These are phyloP conservation scores for Petrocephalus zakoni DNA, from an alignment of 2,113 vertebrate genomes.

Conservation along the genomic window DNA sequence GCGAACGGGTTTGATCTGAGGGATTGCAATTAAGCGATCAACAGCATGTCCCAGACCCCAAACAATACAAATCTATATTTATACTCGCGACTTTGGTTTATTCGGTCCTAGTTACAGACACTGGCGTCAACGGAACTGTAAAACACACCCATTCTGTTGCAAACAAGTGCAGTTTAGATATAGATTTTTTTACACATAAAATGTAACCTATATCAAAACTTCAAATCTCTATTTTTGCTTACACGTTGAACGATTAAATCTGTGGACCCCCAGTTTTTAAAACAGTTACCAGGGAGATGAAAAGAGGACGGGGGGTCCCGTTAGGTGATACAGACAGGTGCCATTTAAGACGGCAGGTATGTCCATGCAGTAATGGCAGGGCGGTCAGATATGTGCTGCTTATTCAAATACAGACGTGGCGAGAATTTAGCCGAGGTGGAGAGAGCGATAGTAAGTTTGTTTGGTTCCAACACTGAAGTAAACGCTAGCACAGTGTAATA, in stretches of 20 bases:
- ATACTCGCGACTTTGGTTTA: background rate
- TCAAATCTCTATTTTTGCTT: background rate
- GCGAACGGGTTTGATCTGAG: background rate
- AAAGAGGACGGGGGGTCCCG: background rate
- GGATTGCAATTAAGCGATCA: background rate
- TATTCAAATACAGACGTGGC: background rate
- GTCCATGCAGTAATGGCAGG: background rate
- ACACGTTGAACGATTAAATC: background rate
- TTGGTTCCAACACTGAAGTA: background rate
- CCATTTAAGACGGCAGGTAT: background rate
- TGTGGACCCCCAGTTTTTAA: background rate
- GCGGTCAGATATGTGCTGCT: background rate
- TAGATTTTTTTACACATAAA: background rate
- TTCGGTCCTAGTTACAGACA: background rate
- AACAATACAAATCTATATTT: background rate
- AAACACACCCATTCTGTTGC: background rate
- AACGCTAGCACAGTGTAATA: background rate
- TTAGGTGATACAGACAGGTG: background rate
- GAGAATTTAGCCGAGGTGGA: background rate
- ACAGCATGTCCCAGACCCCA: background rate
- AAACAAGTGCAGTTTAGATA: background rate
- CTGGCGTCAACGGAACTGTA: background rate
- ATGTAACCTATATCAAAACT: background rate
- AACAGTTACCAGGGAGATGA: background rate
- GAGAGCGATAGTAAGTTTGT: background rate